phyloP scores from a whole-genome alignment of 2,113 vertebrate species.

The Lates calcarifer region DNA sequence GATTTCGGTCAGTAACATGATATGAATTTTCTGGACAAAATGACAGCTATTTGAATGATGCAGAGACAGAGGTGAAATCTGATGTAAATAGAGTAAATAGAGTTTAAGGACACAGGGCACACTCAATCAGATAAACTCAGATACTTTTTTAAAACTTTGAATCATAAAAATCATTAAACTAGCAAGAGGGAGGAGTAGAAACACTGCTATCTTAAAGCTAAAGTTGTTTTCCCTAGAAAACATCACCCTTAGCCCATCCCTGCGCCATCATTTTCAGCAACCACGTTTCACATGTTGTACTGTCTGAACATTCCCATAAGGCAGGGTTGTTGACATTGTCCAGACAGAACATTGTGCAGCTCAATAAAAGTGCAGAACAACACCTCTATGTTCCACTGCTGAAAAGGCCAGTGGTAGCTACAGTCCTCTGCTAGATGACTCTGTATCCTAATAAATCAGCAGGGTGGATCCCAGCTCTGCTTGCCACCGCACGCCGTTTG shows the following conservation, averaged over 20 bases:
- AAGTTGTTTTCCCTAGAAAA: slow-evolving; percentile 7
- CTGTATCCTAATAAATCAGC: slow-evolving; percentile 71
- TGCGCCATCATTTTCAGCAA: slow-evolving; percentile 23
- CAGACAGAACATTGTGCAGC: slow-evolving; percentile 46
- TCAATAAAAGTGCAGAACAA: slow-evolving; percentile 51
- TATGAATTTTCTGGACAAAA: background rate
- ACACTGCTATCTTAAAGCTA: background rate
- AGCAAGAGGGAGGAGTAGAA: background rate
- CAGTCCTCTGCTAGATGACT: slow-evolving; percentile 55
- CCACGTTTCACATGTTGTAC: slow-evolving; percentile 32
- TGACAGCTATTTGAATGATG: background rate
- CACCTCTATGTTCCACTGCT: slow-evolving; percentile 51
- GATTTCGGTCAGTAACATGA: too few relatives aligned
- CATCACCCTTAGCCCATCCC: background rate
- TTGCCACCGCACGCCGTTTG: slow-evolving; percentile 62
- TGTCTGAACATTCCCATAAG: slow-evolving; percentile 37
- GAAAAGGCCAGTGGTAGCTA: slow-evolving; percentile 42
- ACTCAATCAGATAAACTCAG: background rate
- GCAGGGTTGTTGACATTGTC: background rate
- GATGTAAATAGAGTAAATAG: background rate
- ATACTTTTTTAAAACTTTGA: background rate
- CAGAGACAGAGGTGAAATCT: background rate
- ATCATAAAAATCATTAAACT: background rate
- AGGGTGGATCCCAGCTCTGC: slow-evolving; percentile 74
- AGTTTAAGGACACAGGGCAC: background rate